Base-by-base conservation (phyloP, 2,113 vertebrate species). In the Toxotes jaculatrix region DNA sequence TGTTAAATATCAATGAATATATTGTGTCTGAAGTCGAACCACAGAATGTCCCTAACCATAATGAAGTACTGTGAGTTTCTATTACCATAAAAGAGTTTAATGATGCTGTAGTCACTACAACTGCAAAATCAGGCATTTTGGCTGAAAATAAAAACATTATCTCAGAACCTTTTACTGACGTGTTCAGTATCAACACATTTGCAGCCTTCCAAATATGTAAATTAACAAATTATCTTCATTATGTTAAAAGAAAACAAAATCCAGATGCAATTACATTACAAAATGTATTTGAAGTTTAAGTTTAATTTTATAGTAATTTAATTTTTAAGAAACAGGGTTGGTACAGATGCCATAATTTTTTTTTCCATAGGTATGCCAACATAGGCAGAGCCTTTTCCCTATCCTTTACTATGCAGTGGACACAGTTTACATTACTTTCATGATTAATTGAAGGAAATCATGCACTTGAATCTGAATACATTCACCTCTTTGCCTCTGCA, bases 401-500 rank as follows among this genome's bases (percentile, higher is more conserved):
- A 6, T n/a, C 27, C 5, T 55, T 68, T 34, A 45, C 36, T 19
- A 7, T 31, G 12, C 4, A 60, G 7, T 11, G 3, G 31, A 60
- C 4, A 42, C 8, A 62, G 9, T 53, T 17, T 43, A 70, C 21
- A 47, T 10, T 13, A 21, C 1, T 1, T 27, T 45, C 21, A 2
- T 67, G n/a, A 73, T 53, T 5, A 51, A 64, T 34, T 55, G 17
- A 27, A 42, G 34, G 21, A 42, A 75, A 72, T 56, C 7, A 13
- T 13, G 9, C 11, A 59, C 2, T 34, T 38, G 1, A 64, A 74
- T 65, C 19, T 82, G 38, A 47, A 38, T 45, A 32, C 23, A 71
- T 68, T 63, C n/a, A 53, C 71, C 55, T 63, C 42, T 49, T 31
- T 36, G 16, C 68, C 64, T 55, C 62, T 42, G 51, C 55, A 80